Conservation (phyloP, 2,113 vertebrate genomes). For the Daubentonia madagascariensis region DNA sequence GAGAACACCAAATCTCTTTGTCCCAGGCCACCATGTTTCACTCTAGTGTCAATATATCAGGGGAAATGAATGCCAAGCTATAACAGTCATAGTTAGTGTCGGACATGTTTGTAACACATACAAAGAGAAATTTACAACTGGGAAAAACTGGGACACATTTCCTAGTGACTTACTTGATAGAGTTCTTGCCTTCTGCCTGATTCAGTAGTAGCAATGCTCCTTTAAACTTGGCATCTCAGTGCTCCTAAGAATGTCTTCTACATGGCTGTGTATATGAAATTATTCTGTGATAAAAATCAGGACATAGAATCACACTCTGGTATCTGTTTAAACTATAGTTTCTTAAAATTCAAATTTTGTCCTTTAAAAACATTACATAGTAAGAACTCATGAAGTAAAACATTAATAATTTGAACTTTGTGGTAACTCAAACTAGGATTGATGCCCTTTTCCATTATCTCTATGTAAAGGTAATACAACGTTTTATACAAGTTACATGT, state of each 20-base stretch:
- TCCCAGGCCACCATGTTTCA: constrained; percentile 27
- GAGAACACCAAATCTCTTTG: constrained; percentile 52
- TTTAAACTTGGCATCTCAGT: neutral
- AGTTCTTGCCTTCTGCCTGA: neutral
- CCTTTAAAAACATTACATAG: neutral
- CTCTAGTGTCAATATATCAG: neutral
- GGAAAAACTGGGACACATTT: neutral
- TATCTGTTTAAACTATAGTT: neutral
- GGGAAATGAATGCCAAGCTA: constrained; percentile 44
- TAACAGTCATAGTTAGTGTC: constrained; percentile 24
- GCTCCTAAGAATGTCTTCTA: neutral
- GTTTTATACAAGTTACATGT: neutral
- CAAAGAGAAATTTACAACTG: constrained; percentile 30
- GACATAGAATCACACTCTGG: neutral
- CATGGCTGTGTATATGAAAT: neutral
- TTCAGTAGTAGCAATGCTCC: neutral
- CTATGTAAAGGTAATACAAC: neutral
- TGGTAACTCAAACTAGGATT: neutral
- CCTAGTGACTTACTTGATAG: neutral
- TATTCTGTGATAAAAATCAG: neutral
- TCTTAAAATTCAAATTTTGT: neutral
- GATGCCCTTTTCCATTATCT: neutral
- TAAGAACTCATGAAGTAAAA: neutral
- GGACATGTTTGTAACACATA: constrained; percentile 6
- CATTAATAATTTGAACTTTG: neutral